Evolutionary conservation across 2,797 vertebrate genomes (phyloP), one percentile per base, ranked within the genome.

Genomic region (Thalassophryne amazonica): DNA sequence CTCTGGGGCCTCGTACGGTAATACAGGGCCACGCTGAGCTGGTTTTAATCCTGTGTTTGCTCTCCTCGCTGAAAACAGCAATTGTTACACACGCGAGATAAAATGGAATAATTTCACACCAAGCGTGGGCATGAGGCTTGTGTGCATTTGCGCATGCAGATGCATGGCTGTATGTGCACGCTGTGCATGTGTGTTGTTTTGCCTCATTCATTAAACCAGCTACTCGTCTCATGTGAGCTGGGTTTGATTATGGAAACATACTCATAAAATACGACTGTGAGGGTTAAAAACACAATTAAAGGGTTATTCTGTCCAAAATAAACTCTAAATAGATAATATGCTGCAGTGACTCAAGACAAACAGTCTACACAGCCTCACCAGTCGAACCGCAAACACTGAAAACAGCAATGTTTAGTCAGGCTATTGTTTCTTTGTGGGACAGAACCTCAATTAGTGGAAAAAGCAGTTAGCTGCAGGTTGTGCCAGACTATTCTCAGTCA

Each of bases 231-330:
- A 51, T 40, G 63, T 56, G 58, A 76, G 54, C 49, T 47, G 46
- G 49, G 36, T 49, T 72, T 60, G 64, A 86, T 84, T 81, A 74
- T 80, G 71, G 71, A 79, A 78, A 81, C 42, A 62, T 69, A 49
- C 73, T 84, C 46, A 72, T 86, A 67, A 87, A 87, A 60, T 55
- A 64, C 61, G 63, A 75, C 81, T 75, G 66, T 71, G 58, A 82
- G 52, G 65, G 69, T 64, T 73, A 76, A 72, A 67, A 66, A 79
- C 34, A 66, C 65, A 77, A 81, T 81, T 77, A 71, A 77, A 73
- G 46, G 43, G 47, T 61, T 63, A 69, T 66, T 81, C 51, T 52
- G 28, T 47, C 39, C 11, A 60, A 50, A 77, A 75, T 76, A 78
- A 74, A 76, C 58, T 40, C 24, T 24, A 33, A 72, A 56, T 48